Evolutionary conservation across 30 jellyfish, hydroid and myxozoan species (phyloP).

Genomic region (Catostylus mosaicus): DNA sequence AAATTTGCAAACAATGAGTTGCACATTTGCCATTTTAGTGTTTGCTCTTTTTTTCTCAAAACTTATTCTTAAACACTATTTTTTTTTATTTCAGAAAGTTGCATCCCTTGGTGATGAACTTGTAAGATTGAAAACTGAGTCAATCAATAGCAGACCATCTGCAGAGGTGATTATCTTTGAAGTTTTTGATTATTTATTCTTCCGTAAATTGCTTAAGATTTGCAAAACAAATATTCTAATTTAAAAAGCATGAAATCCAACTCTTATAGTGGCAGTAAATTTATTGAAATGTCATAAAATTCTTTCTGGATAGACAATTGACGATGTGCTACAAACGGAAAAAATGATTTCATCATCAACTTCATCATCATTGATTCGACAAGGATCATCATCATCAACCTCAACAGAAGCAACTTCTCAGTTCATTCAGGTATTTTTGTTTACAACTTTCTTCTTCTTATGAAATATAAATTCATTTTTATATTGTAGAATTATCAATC

Average conservation of each 20-base stretch:
- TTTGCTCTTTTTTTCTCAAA: neutral
- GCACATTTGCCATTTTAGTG: neutral
- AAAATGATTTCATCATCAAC: slow-evolving; percentile 3
- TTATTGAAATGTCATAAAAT: too few species aligned
- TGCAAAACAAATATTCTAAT: too few species aligned
- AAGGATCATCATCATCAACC: slow-evolving; percentile 38
- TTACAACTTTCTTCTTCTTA: too few species aligned
- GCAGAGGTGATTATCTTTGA: slow-evolving; percentile 33
- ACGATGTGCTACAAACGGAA: slow-evolving; percentile 51
- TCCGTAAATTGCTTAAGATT: too few species aligned
- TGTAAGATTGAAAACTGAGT: slow-evolving; percentile 55
- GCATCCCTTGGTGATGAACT: slow-evolving; percentile 66
- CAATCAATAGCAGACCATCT: slow-evolving; percentile 40
- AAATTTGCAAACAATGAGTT: too few species aligned
- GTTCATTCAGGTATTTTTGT: neutral
- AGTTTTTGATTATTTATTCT: too few species aligned
- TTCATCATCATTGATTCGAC: slow-evolving; percentile 32
- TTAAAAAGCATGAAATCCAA: too few species aligned
- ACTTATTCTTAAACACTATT: neutral
- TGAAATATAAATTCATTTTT: too few species aligned
- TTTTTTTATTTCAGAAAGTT: slow-evolving; percentile 47
- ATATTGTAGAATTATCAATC: too few species aligned
- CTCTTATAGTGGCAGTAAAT: too few species aligned
- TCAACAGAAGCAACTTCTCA: slow-evolving; percentile 20
- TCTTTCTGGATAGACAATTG: slow-evolving; percentile 31